Conservation (phyloP, 2,113 vertebrate species). For the Istiophorus platypterus region DNA sequence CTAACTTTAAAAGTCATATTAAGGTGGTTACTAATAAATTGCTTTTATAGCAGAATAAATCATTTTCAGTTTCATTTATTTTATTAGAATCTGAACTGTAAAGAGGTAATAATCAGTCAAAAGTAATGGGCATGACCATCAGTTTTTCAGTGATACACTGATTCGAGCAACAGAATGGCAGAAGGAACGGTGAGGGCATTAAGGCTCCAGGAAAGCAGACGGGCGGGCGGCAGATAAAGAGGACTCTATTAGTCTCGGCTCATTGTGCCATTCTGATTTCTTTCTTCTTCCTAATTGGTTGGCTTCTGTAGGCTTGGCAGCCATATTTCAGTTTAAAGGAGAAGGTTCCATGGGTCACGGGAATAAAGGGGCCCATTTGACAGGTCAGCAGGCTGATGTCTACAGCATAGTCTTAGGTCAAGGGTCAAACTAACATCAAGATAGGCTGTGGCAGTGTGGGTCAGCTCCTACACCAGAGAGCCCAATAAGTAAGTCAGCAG, state of each 20-base stretch:
- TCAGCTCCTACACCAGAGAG: constrained; percentile 73
- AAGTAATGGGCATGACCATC: constrained; percentile 2
- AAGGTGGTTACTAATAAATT: not conserved
- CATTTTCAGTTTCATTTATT: not conserved
- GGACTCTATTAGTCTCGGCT: constrained; percentile 91
- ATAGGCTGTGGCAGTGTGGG: constrained; percentile 81
- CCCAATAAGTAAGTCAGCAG: constrained; percentile 70
- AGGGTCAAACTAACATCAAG: constrained; percentile 88
- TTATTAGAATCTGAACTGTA: constrained; percentile 5
- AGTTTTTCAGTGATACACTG: not conserved
- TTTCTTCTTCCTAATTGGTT: constrained; percentile 84
- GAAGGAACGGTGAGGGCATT: constrained; percentile 69
- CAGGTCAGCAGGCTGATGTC: constrained; percentile 85
- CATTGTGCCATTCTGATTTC: constrained; percentile 86
- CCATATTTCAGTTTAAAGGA: constrained; percentile 91
- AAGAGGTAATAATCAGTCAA: constrained; percentile 14
- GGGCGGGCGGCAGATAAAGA: constrained; percentile 84
- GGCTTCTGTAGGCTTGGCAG: constrained; percentile 86
- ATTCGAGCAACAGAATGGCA: constrained; percentile 27
- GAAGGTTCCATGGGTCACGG: constrained; percentile 88
- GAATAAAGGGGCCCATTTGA: constrained; percentile 90
- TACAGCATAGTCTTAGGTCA: constrained; percentile 77
- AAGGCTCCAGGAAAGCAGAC: constrained; percentile 83
- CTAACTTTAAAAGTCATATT: not conserved
- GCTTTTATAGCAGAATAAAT: not conserved